These are phyloP conservation scores for Lymantria dispar DNA, from an alignment of 2,888 invertebrate genomes.

Conservation along the genomic window DNA sequence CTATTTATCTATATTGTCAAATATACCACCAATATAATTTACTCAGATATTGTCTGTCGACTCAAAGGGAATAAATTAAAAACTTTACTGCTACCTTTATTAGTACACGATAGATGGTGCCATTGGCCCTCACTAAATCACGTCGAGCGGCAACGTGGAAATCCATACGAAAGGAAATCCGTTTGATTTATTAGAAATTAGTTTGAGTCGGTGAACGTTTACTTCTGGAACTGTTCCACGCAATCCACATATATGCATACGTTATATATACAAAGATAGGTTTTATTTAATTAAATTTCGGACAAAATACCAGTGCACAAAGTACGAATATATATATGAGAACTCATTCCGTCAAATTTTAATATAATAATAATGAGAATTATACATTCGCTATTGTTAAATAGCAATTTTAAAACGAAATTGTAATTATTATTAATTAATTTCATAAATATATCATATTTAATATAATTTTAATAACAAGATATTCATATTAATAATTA, in stretches of 20 bases:
- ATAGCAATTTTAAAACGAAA: no score
- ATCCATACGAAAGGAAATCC: constrained; percentile 1
- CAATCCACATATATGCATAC: not conserved
- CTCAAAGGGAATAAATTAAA: constrained; percentile 34
- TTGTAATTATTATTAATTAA: no score
- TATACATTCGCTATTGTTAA: no score
- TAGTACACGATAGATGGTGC: constrained; percentile 34
- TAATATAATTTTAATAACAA: no score
- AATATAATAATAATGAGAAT: no score
- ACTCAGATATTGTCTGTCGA: not conserved
- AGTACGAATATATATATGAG: no score
- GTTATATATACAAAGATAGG: not conserved
- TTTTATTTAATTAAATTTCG: no score
- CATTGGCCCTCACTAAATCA: constrained; percentile 21
- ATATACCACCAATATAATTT: not conserved
- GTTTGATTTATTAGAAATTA: constrained; percentile 1
- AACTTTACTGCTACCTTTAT: constrained; percentile 33
- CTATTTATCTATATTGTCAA: no score
- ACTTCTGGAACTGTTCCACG: not conserved
- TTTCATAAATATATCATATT: no score
- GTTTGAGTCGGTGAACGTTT: not conserved
- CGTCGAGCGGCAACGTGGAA: constrained; percentile 4
- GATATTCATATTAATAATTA: no score
- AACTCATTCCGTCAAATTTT: no score
- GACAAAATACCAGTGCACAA: no score